These are phyloP conservation scores for Molothrus ater DNA, from an alignment of 2,797 vertebrate genomes.

Conservation along the genomic window DNA sequence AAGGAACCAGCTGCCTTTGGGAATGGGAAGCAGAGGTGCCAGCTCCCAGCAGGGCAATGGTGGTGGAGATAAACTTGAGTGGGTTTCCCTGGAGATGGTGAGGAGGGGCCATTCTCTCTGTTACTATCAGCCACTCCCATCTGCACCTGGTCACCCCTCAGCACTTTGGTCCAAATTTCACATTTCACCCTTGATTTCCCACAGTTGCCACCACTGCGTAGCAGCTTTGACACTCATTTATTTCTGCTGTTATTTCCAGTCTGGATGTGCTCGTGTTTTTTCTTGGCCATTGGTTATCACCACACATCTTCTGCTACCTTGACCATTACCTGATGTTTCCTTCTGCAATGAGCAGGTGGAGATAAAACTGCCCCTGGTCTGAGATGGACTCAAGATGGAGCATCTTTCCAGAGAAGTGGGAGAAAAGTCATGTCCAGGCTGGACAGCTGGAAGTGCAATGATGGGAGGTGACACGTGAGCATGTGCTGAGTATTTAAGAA, in stretches of 20 bases:
- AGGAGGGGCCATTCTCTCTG: background rate
- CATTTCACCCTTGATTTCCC: background rate
- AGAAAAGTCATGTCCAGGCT: background rate
- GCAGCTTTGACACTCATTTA: background rate
- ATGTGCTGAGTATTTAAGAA: accelerated
- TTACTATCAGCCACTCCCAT: background rate
- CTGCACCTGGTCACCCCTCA: background rate
- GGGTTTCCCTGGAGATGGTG: background rate
- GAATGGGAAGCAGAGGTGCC: background rate
- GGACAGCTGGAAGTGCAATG: background rate
- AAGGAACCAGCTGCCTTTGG: background rate
- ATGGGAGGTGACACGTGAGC: background rate
- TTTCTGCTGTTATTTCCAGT: background rate
- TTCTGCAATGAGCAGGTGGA: background rate
- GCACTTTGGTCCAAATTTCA: background rate
- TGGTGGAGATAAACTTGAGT: background rate
- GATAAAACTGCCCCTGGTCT: background rate
- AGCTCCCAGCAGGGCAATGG: background rate
- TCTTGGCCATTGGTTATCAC: background rate
- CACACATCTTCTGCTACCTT: background rate
- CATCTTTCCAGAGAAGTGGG: background rate
- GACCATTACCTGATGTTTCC: background rate
- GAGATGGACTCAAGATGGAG: background rate
- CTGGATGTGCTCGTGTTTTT: background rate
- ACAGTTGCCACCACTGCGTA: background rate